Percentiles rank a stretch among this genome's conserved stretches.
Conservation (phyloP, 2,888 invertebrate species). For the Drosophila mulleri region DNA sequence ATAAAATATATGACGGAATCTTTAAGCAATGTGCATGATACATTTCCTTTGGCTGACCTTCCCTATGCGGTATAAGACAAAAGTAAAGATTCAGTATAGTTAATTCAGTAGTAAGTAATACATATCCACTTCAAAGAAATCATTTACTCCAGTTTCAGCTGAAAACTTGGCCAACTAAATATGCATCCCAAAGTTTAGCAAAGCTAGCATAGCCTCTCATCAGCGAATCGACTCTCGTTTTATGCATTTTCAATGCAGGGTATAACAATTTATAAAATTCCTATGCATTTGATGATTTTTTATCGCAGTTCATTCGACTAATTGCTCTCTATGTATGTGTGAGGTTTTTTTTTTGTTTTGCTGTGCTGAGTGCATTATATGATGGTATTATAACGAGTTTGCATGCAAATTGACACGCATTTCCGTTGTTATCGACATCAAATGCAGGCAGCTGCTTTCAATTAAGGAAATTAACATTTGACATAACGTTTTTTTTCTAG, state of each 20-base stretch:
- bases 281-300: neutral
- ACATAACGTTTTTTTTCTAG: neutral
- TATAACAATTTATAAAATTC: constrained; percentile 2
- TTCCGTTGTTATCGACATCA: constrained; percentile 11
- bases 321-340: constrained; percentile 20
- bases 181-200: neutral
- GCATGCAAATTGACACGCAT: constrained; percentile 6
- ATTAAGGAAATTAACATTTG: constrained; percentile 38
- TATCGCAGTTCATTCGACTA: constrained; percentile 22
- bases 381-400: constrained; percentile 16
- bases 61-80: too few relatives aligned
- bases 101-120: too few relatives aligned
- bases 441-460: constrained; percentile 27
- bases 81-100: too few relatives aligned
- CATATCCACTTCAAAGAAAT: neutral
- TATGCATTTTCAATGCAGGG: neutral
- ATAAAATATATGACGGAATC: too few relatives aligned
- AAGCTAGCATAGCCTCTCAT: too few relatives aligned
- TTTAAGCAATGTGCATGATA: too few relatives aligned
- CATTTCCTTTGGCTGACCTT: too few relatives aligned
- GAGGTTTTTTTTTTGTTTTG: neutral
- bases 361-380: constrained; percentile 22
- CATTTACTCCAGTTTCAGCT: neutral
- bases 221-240: neutral
- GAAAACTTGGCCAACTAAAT: neutral